Evolutionary conservation across 2,797 vertebrate genomes (phyloP), one percentile per base, ranked within the genome.

Genomic region (Sebastes trivittatus): DNA sequence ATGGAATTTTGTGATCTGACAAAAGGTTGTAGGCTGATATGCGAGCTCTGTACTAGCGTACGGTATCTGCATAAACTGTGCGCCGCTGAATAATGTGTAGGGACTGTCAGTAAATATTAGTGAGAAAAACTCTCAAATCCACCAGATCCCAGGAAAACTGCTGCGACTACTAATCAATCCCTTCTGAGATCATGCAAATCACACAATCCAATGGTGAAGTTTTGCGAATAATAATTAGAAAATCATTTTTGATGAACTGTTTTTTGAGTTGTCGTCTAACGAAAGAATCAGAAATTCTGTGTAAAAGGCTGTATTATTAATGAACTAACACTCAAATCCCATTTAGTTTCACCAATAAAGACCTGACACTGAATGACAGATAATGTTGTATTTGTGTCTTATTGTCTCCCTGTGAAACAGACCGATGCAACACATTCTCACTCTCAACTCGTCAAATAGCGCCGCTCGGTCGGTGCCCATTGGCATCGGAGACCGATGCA

Each of bases 1-100:
- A 27, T 64, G 64, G 78, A 60, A 78, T 87, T 84, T 82, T 90
- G 87, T 89, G 84, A 92, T 92, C 80, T 89, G 86, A 91, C 81
- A 81, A 85, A 83, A 83, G 82, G 91, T 85, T 87, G 71, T 32
- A 14, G 82, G 80, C 79, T 80, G 87, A 88, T 87, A 78, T 68
- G 64, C 61, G 13, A 69, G 79, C 82, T 77, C 62, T 62, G 52
- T 38, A 11, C 59, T 1, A 27, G 25, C 58, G 81, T 71, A 13
- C 55, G 65, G 71, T 79, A 88, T 82, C 77, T 83, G 77, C 83
- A 82, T 82, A 80, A 83, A 83, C 62, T 77, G 74, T 11, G 56
- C 2, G 5, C 4, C 13, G 73, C 68, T 70, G 77, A 62, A 66
- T 75, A 86, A 85, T 80, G 79, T 75, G 66, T 46, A 61, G 36